Percentiles rank a stretch among this genome's conserved stretches.
Conservation (phyloP, 2,888 invertebrate genomes). For the Tetheella fluctuosa region DNA sequence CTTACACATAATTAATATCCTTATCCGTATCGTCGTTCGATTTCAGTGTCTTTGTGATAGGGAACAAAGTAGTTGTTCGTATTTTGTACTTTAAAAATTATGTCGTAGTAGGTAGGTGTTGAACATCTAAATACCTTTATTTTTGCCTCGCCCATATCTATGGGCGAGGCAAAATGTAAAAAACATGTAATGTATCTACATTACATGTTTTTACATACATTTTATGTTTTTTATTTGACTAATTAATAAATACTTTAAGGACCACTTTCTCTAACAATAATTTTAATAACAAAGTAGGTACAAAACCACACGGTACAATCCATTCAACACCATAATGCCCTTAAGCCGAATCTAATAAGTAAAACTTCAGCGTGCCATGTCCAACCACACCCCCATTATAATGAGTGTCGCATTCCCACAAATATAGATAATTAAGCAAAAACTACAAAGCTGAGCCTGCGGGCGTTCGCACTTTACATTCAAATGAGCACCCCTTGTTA, state of each 20-base stretch:
- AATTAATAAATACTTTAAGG: not conserved
- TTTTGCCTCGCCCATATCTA: no score
- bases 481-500: slow-evolving; percentile 73
- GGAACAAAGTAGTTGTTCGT: no score
- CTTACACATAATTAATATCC: no score
- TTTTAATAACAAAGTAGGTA: slow-evolving; percentile 40
- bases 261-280: slow-evolving; percentile 17
- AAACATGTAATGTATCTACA: no score
- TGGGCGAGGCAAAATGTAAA: no score
- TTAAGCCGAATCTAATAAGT: slow-evolving; percentile 76
- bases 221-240: no score
- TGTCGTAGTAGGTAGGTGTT: no score
- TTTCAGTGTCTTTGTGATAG: no score
- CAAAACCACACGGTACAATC: slow-evolving; percentile 36
- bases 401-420: slow-evolving; percentile 69
- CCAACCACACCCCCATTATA: slow-evolving; percentile 60
- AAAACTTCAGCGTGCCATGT: slow-evolving; percentile 30
- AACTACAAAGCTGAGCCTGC: slow-evolving; percentile 74
- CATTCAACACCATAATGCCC: slow-evolving; percentile 59
- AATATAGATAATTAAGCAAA: slow-evolving; percentile 75
- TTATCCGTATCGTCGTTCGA: no score
- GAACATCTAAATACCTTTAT: no score
- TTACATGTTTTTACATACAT: no score
- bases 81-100: no score
- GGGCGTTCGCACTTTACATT: slow-evolving; percentile 69